phyloP scores from a whole-genome alignment of 2,888 invertebrate genomes.

The Acrocera orbiculus region DNA sequence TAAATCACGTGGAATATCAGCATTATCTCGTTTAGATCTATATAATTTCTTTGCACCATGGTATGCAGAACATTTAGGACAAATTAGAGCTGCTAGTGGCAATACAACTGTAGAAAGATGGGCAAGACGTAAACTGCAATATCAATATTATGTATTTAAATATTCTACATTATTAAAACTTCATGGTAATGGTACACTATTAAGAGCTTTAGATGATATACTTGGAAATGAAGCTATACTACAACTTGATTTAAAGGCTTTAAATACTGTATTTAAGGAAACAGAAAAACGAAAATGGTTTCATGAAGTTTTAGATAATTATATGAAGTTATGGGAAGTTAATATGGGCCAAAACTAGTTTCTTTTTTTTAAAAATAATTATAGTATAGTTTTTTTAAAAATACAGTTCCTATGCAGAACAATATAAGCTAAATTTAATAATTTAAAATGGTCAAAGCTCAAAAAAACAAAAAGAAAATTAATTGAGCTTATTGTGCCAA shows the following conservation, averaged over 20 bases:
- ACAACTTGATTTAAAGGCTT: slow-evolving; percentile 61
- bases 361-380: too few species aligned
- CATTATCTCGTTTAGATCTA: slow-evolving; percentile 51
- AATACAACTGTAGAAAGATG: slow-evolving; percentile 60
- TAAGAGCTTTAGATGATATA: slow-evolving; percentile 51
- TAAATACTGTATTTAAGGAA: slow-evolving; percentile 63
- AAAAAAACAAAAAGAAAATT: too few species aligned
- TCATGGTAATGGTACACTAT: slow-evolving; percentile 55
- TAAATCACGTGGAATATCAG: slow-evolving; percentile 52
- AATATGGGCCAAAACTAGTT: slow-evolving; percentile 39
- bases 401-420: too few species aligned
- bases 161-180: slow-evolving; percentile 65
- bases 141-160: slow-evolving; percentile 63
- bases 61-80: slow-evolving; percentile 65
- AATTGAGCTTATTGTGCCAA: too few species aligned
- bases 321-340: slow-evolving; percentile 76
- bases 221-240: slow-evolving; percentile 69
- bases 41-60: slow-evolving; percentile 70
- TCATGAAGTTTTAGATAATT: slow-evolving; percentile 75
- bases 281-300: slow-evolving; percentile 62
- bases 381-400: too few species aligned
- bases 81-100: slow-evolving; percentile 60
- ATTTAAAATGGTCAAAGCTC: too few species aligned
- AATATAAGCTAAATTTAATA: too few species aligned
- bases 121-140: slow-evolving; percentile 51